Evolutionary conservation across 2,113 vertebrate species (phyloP).

Genomic region (Macaca fascicularis): T2T-MFA8v1.1 NC_088390.1:59553001-59553500

Average conservation of each 20-base stretch:
- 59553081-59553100: constrained; percentile 79
- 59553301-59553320: background rate
- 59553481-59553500: too few relatives aligned
- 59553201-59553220: background rate
- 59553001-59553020: constrained; percentile 79
- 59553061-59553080: constrained; percentile 82
- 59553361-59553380: too few relatives aligned
- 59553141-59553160: background rate
- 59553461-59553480: too few relatives aligned
- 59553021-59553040: constrained; percentile 82
- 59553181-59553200: background rate
- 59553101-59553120: constrained; percentile 78
- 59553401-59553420: too few relatives aligned
- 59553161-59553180: background rate
- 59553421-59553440: too few relatives aligned
- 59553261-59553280: background rate
- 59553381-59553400: too few relatives aligned
- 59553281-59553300: background rate
- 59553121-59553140: constrained; percentile 51
- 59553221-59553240: background rate
- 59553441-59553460: too few relatives aligned
- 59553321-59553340: background rate
- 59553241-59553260: background rate
- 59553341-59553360: background rate
- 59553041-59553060: constrained; percentile 80